Conservation (phyloP, 2,113 vertebrate genomes). For the Telmatochromis bifrenatus region DNA sequence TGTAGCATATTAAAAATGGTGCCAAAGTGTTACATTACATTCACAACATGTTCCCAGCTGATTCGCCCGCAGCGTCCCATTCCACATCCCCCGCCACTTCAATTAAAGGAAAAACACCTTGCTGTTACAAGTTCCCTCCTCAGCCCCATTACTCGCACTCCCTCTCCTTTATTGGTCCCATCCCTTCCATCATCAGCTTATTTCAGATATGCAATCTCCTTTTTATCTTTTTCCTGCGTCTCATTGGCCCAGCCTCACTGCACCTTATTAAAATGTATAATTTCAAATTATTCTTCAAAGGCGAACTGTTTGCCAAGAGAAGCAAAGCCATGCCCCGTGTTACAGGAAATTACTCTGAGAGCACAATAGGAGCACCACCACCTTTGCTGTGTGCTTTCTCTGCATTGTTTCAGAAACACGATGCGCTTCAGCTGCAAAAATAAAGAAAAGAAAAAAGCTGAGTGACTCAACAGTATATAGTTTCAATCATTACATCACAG, state of each 20-base stretch:
- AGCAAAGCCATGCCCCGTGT: background rate
- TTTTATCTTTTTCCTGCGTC: slow-evolving; percentile 47
- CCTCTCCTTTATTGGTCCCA: background rate
- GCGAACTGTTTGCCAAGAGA: slow-evolving; percentile 36
- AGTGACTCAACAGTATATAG: background rate
- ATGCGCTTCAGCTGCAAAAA: background rate
- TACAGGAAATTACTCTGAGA: slow-evolving; percentile 62
- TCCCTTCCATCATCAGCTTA: slow-evolving; percentile 28
- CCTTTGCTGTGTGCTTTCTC: background rate
- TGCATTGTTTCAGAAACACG: background rate
- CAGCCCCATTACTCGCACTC: background rate
- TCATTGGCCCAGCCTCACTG: slow-evolving; percentile 29
- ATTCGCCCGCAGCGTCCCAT: slow-evolving; percentile 51
- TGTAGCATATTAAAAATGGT: slow-evolving; percentile 39
- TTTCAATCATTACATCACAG: background rate
- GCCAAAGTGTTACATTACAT: slow-evolving; percentile 32
- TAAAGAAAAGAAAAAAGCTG: background rate
- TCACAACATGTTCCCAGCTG: slow-evolving; percentile 34
- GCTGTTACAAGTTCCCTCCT: slow-evolving; percentile 25
- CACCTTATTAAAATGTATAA: slow-evolving; percentile 67
- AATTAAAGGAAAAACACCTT: slow-evolving; percentile 55
- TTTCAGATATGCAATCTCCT: slow-evolving; percentile 57
- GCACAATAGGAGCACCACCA: background rate
- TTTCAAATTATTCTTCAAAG: slow-evolving; percentile 61
- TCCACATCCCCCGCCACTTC: slow-evolving; percentile 42